phyloP scores from a whole-genome alignment of 2,113 vertebrate genomes.

The Megaceryle torquata region DNA sequence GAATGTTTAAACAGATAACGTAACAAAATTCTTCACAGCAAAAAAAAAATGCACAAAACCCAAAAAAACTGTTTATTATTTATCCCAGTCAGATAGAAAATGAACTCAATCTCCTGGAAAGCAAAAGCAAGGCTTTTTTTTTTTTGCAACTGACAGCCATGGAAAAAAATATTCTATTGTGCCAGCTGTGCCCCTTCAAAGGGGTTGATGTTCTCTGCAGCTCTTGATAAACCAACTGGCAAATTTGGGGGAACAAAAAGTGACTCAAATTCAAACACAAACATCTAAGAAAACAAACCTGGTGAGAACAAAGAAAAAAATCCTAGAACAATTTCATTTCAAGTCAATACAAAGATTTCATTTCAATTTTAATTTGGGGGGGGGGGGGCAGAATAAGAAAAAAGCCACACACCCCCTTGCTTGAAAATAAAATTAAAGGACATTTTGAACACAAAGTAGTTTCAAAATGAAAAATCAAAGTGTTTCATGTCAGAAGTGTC shows the following conservation, averaged over 20 bases:
- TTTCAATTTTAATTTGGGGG: constrained; percentile 51
- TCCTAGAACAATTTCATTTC: constrained; percentile 37
- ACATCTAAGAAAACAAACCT: not conserved
- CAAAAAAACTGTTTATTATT: constrained; percentile 30
- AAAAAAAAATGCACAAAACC: not conserved
- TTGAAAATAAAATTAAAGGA: constrained; percentile 72
- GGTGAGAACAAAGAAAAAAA: not conserved
- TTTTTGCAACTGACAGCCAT: not conserved
- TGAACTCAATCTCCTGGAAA: constrained; percentile 34
- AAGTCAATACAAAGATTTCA: constrained; percentile 29
- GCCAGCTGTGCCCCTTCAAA: not conserved
- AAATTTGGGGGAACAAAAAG: not conserved
- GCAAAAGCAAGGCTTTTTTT: not conserved
- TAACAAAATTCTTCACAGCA: constrained; percentile 41
- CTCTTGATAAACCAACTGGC: constrained; percentile 30
- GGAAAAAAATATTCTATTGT: not conserved
- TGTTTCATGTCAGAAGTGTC: constrained; percentile 72
- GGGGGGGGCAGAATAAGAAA: not conserved
- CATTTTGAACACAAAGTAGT: constrained; percentile 70
- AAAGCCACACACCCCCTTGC: constrained; percentile 30
- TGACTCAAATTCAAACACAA: constrained; percentile 3
- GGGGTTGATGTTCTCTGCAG: not conserved
- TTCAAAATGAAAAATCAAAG: constrained; percentile 71
- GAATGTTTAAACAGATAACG: constrained; percentile 62
- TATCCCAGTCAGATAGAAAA: constrained; percentile 45